Conservation (phyloP, 2,113 vertebrate species). For the Rattus rattus region DNA sequence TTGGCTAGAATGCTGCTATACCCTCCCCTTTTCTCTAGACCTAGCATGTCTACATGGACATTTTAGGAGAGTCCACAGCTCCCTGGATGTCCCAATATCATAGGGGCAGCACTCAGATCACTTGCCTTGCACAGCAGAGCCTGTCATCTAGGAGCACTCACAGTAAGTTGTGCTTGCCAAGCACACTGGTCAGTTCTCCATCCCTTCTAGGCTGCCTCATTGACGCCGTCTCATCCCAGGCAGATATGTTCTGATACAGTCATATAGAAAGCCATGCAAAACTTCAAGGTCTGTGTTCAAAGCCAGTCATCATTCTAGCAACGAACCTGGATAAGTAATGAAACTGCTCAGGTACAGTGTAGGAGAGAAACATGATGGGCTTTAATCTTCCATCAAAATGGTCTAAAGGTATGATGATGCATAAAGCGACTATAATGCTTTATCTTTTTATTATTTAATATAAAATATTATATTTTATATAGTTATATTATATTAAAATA, state of each 20-base stretch:
- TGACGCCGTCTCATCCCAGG: background rate
- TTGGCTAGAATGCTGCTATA: background rate
- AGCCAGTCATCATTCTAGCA: background rate
- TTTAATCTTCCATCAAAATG: slow-evolving; percentile 25
- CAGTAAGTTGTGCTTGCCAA: background rate
- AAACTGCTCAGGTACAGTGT: background rate
- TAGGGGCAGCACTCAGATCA: background rate
- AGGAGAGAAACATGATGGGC: background rate
- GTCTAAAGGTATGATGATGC: background rate
- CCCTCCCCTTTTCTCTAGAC: background rate
- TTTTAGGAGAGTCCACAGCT: background rate
- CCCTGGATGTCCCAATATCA: background rate
- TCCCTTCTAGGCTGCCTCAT: background rate
- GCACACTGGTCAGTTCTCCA: background rate
- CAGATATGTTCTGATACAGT: background rate
- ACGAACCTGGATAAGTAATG: slow-evolving; percentile 24
- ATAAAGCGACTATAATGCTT: background rate
- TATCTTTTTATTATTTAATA: background rate
- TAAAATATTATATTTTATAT: no score
- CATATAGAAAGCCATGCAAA: slow-evolving; percentile 20
- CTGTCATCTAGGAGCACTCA: background rate
- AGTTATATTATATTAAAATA: no score
- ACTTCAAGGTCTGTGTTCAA: background rate
- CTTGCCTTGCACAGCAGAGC: background rate
- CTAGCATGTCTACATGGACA: background rate